Conservation (phyloP, 1,140 invertebrate species). For the Agrilus planipennis region DNA sequence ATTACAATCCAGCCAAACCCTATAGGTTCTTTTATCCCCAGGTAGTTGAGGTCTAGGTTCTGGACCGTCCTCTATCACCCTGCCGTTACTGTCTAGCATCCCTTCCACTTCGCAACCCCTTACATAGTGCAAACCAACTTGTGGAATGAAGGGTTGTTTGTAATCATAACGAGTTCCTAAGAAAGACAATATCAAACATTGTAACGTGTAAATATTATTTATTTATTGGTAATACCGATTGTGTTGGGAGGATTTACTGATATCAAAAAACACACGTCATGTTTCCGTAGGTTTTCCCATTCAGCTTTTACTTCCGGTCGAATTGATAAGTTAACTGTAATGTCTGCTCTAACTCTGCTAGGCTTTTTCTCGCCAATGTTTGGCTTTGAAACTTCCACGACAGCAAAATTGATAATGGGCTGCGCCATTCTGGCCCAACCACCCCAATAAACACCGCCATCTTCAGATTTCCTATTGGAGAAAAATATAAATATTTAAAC, state of each 20-base stretch:
- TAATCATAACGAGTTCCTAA: slow-evolving; percentile 68
- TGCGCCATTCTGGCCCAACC: slow-evolving; percentile 99
- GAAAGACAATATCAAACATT: background rate
- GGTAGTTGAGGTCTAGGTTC: slow-evolving; percentile 76
- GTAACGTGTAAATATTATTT: background rate
- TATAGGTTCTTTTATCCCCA: slow-evolving; percentile 83
- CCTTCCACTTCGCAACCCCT: slow-evolving; percentile 98
- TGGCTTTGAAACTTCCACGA: slow-evolving; percentile 88
- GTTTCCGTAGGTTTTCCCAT: slow-evolving; percentile 94
- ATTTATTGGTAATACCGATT: slow-evolving; percentile 46
- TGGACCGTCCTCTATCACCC: slow-evolving; percentile 94
- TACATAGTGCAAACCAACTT: slow-evolving; percentile 84
- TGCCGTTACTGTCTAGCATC: slow-evolving; percentile 91
- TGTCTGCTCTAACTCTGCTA: slow-evolving; percentile 85
- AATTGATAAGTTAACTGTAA: slow-evolving; percentile 84
- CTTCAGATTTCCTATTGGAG: slow-evolving; percentile 64
- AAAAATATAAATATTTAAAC: too few relatives aligned
- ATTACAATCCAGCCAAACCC: slow-evolving; percentile 92
- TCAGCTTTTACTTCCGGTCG: slow-evolving; percentile 85
- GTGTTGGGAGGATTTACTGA: slow-evolving; percentile 74
- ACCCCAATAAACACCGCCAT: slow-evolving; percentile 78
- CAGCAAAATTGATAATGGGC: slow-evolving; percentile 81
- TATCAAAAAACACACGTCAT: slow-evolving; percentile 95
- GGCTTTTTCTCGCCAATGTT: slow-evolving; percentile 90
- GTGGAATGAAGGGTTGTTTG: slow-evolving; percentile 72